phyloP scores from a whole-genome alignment of 2,113 vertebrate genomes.

The Meleagris gallopavo region DNA sequence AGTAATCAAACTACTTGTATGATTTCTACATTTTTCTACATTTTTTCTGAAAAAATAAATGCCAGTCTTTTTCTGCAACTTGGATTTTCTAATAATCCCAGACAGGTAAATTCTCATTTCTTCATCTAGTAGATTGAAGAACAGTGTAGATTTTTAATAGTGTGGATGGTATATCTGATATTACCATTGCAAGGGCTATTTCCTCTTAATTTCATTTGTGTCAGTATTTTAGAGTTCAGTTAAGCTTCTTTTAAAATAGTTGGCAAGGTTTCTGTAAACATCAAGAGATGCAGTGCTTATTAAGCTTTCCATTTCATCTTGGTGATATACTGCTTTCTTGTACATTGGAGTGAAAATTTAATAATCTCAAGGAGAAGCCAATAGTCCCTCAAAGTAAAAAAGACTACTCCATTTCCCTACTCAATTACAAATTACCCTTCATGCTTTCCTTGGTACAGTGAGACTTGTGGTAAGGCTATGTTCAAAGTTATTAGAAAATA shows the following conservation, averaged over 20 bases:
- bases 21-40: background rate
- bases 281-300: slow-evolving; percentile 30
- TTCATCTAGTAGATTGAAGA: background rate
- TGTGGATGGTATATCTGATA: background rate
- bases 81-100: background rate
- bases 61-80: background rate
- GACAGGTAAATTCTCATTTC: background rate
- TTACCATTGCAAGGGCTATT: background rate
- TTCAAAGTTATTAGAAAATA: background rate
- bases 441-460: background rate
- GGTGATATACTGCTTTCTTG: background rate
- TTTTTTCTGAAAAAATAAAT: slow-evolving; percentile 17
- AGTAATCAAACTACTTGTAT: background rate
- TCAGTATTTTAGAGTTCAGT: background rate
- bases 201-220: background rate
- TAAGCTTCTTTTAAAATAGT: background rate
- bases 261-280: slow-evolving; percentile 30
- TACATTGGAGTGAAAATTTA: slow-evolving; percentile 39
- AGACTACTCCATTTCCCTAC: background rate
- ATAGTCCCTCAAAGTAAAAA: slow-evolving; percentile 18
- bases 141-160: background rate
- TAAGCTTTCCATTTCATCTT: slow-evolving; percentile 59
- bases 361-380: slow-evolving; percentile 48
- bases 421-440: slow-evolving; percentile 23
- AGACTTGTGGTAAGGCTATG: background rate